Base-by-base conservation (phyloP, 2,888 invertebrate genomes). In the Oscheius sp. region DNA sequence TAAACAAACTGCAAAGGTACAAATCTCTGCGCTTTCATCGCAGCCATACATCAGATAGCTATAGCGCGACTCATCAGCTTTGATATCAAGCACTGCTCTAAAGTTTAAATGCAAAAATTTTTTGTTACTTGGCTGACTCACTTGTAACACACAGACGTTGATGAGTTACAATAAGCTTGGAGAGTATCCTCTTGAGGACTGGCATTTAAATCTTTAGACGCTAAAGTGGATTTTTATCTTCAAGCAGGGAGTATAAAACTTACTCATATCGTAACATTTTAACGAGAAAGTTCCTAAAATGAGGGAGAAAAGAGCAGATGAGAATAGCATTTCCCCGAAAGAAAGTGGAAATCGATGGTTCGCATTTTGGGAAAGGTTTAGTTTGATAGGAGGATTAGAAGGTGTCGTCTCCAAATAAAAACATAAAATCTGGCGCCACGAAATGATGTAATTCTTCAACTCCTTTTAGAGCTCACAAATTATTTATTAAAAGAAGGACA, bases 11-110 rank as follows among this genome's bases (percentile, higher is more conserved):
- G 55, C n/a, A 55, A 55, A 55, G n/a, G 17, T 34, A 37, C 55
- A 55, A 34, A 55, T 55, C 12, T 55, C 34, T 33, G 34, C 6
- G 17, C 20, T 20, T 8, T 55, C 55, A 34, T 55, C 55, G 17
- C 55, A 55, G 15, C 55, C 55, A 34, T 55, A 55, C 34, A 31
- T 55, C 5, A 55, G 10, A 25, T 55, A 55, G 5, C 34, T 55
- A 20, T 55, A 55, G 20, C 20, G 55, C 6, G 55, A 33, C 34
- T 55, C 55, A 34, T 55, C 55, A 2, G 55, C 55, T n/a, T 55
- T 55, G 5, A 55, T n/a, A 17, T 55, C 34, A 5, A 55, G 33
- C 17, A 55, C 55, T 6, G 55, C 55, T 34, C 55, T 55, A 12
- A 42, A 6, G 15, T 42, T 42, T 42, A 42, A 12, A 12, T 34